Conservation (phyloP, 1,140 invertebrate genomes). For the Zaprionus africanus region DNA sequence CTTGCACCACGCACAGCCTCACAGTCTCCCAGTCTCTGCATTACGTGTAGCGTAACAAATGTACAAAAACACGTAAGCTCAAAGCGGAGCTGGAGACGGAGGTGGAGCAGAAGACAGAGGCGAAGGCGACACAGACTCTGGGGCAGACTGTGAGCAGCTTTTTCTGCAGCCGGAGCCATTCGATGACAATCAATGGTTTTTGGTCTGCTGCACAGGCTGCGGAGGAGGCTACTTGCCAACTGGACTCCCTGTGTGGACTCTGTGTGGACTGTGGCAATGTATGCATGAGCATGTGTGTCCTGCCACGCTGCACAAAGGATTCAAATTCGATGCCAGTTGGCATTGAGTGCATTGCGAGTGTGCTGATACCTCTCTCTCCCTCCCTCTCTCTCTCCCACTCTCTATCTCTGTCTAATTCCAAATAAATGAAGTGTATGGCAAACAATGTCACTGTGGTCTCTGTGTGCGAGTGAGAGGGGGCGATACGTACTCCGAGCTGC, state of each 20-base stretch:
- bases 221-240: conserved; percentile 48
- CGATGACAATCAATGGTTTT: conserved; percentile 84
- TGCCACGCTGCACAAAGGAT: conserved; percentile 83
- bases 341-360: conserved; percentile 68
- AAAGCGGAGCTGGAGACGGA: conserved; percentile 17
- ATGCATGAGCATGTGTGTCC: conserved; percentile 62
- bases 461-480: background rate
- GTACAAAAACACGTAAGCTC: conserved; percentile 80
- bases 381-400: background rate
- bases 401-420: conserved; percentile 64
- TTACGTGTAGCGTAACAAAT: conserved; percentile 83
- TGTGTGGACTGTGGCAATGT: conserved; percentile 35
- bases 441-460: conserved; percentile 67
- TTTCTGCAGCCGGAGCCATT: conserved; percentile 60
- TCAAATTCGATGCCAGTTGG: conserved; percentile 72
- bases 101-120: conserved; percentile 3
- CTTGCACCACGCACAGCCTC: conserved; percentile 13
- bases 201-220: conserved; percentile 75
- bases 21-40: conserved; percentile 59
- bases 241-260: conserved; percentile 22
- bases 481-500: background rate
- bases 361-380: conserved; percentile 35
- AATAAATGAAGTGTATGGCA: conserved; percentile 83
- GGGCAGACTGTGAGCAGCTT: conserved; percentile 39
- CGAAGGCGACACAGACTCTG: conserved; percentile 43